These are phyloP conservation scores for Brachyhypopomus occidentalis DNA, from an alignment of 2,113 vertebrate species.

Conservation along the genomic window DNA sequence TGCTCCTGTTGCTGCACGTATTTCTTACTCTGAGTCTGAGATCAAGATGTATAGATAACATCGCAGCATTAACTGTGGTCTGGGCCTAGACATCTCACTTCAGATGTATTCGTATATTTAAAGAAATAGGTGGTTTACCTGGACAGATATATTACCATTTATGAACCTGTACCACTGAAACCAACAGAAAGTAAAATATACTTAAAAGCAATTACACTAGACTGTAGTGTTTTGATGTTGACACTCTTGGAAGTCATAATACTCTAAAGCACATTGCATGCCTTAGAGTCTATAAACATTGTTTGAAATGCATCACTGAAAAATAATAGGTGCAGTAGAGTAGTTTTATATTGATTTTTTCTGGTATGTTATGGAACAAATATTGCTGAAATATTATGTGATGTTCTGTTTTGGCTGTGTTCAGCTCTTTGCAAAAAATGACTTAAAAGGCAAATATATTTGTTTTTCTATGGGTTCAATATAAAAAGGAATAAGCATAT, in stretches of 20 bases:
- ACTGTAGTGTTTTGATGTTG: not conserved
- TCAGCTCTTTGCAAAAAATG: conserved; percentile 24
- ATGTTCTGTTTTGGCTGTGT: conserved; percentile 36
- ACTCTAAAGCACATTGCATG: conserved; percentile 23
- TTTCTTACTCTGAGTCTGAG: too few relatives aligned
- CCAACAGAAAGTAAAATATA: not conserved
- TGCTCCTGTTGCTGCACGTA: too few relatives aligned
- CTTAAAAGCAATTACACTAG: too few relatives aligned
- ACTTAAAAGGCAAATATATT: conserved; percentile 40
- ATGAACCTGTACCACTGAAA: too few relatives aligned
- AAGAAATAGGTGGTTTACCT: not conserved
- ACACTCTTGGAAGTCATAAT: not conserved
- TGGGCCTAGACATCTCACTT: too few relatives aligned
- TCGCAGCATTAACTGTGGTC: too few relatives aligned
- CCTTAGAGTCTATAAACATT: conserved; percentile 28
- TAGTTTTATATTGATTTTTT: conserved; percentile 10
- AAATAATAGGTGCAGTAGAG: not conserved
- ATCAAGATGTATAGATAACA: too few relatives aligned
- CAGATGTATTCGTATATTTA: too few relatives aligned
- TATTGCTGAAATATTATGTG: conserved; percentile 21
- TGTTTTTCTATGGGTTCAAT: conserved; percentile 17
- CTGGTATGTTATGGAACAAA: conserved; percentile 22
- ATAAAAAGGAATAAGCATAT: not conserved
- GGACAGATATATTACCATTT: not conserved
- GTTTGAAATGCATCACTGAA: not conserved